A percentile compares a stretch with the other conserved stretches of the same genome.
Evolutionary conservation across 2,888 invertebrate species (phyloP).

Genomic region (Torymus texanus): DNA sequence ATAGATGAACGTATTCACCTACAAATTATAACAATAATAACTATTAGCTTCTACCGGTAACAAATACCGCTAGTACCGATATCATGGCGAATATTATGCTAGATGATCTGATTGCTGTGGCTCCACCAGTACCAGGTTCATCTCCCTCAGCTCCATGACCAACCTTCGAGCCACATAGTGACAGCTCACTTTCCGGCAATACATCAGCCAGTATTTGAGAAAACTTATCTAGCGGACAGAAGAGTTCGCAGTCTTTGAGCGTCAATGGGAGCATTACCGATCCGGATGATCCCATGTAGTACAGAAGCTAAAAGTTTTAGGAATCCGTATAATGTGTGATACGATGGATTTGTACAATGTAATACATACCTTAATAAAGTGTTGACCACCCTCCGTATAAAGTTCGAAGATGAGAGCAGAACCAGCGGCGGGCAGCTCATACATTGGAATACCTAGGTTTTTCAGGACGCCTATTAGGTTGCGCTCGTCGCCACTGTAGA

Average conservation of each 20-base stretch:
- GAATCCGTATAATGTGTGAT: neutral
- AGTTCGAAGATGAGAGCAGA: conserved; percentile 69
- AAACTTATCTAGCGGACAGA: conserved; percentile 64
- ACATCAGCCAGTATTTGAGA: conserved; percentile 57
- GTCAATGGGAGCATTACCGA: conserved; percentile 10
- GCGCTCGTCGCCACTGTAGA: conserved; percentile 68
- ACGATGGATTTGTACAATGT: neutral
- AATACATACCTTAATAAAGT: conserved; percentile 60
- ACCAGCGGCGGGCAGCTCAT: conserved; percentile 62
- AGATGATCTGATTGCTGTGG: neutral
- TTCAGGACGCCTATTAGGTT: conserved; percentile 66
- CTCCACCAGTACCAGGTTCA: neutral
- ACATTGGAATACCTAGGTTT: conserved; percentile 60
- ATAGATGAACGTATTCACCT: too few species aligned
- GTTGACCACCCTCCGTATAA: conserved; percentile 72
- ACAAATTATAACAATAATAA: too few species aligned
- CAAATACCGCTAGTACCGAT: too few species aligned
- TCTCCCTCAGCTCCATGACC: too few species aligned
- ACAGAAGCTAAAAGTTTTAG: conserved; percentile 42
- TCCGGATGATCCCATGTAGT: conserved; percentile 18
- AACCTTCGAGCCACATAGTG: conserved; percentile 55
- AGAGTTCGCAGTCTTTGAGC: conserved; percentile 59
- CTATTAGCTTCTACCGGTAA: too few species aligned
- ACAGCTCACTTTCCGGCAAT: conserved; percentile 60
- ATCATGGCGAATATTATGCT: too few species aligned